Base-by-base conservation (phyloP, 2,113 vertebrate genomes). In the Tupaia tana region DNA sequence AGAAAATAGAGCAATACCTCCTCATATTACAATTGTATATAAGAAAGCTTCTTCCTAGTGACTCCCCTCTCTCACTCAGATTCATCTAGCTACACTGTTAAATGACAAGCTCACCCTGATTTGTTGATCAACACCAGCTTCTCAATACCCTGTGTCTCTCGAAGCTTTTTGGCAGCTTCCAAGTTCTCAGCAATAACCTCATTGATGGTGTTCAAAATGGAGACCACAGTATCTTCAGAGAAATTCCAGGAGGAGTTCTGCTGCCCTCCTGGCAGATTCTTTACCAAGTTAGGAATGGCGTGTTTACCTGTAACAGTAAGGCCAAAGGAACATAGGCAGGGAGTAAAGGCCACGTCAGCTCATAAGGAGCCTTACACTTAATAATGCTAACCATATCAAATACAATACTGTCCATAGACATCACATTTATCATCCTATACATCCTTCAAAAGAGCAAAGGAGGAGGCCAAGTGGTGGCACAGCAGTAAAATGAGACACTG, bases 121-220 rank as follows among this genome's bases (percentile, higher is more conserved):
- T 99, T 99, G 98, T 99, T 99, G 96, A 99, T 99, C 78, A 99
- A 98, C 96, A 99, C 99, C 88, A 99, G 97, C 89, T 99, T 99
- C 98, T 99, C 99, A 0, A 99, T 99, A 63, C 99, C 99, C 95
- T 99, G 99, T 0, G 99, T 99, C 97, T 99, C 98, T 52, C 99
- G 98, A 92, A 99, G 98, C 85, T 98, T 99, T 98, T 99, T 99
- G 74, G 99, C 99, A 0, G 99, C 99, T 70, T 99, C 99, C 25
- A 99, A 96, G 88, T 99, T 99, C 91, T 99, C 99, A 54, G 98
- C 98, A 4, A 99, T 98, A 34, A 99, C 99, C 92, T 99, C 99
- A 0, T 99, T 99, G 97, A 99, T 99, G 3, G 99, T 99, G 95
- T 99, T 99, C 93, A 99, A 97, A 86, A 99, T 64, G 0, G 99